Evolutionary conservation across 2,797 vertebrate species (phyloP), one percentile per base, ranked within the genome.

Genomic region (Myotis vivesi): DNA sequence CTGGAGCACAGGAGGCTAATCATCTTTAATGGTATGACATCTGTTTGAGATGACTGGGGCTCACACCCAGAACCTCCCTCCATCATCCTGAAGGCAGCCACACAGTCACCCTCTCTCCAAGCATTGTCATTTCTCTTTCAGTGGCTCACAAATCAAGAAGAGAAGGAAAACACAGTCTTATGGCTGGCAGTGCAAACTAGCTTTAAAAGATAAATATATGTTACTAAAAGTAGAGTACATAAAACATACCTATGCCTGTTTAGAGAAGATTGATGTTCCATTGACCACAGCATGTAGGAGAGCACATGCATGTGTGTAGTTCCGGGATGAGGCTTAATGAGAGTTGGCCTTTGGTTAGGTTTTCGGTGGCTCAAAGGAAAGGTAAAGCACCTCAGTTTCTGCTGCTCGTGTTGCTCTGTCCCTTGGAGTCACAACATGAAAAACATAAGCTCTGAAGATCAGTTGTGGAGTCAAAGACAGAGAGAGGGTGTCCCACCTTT

Each of bases 1-100:
- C 92, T 89, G 87, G 46, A 71, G 82, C 64, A 89, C 23, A 53
- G 2, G 17, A 97, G 23, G 79, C 79, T 90, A 96, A 96, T 84
- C 80, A 75, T 4, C 23, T 64, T 38, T 84, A 94, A 3, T 75
- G n/a, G 49, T 55, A 10, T n/a, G 84, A 92, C 94, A 94, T 68
- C 87, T 23, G 23, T 92, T 97, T 95, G 92, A 91, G 80, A 68
- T 82, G 59, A 73, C 22, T 25, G 72, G 38, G 0, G 0, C 83
- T 81, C 33, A 62, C 92, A 49, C 49, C 62, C 91, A 88, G 64
- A 97, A 93, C 22, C 55, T 84, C 73, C 36, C 64, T 89, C 1
- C 15, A 22, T 94, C 77, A 89, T 53, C 66, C 46, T 77, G 79
- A 94, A 86, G 89, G 38, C 17, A 5, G 51, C 59, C 88, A 30